phyloP scores from a whole-genome alignment of 2,113 vertebrate genomes.

The Gobio gobio region DNA sequence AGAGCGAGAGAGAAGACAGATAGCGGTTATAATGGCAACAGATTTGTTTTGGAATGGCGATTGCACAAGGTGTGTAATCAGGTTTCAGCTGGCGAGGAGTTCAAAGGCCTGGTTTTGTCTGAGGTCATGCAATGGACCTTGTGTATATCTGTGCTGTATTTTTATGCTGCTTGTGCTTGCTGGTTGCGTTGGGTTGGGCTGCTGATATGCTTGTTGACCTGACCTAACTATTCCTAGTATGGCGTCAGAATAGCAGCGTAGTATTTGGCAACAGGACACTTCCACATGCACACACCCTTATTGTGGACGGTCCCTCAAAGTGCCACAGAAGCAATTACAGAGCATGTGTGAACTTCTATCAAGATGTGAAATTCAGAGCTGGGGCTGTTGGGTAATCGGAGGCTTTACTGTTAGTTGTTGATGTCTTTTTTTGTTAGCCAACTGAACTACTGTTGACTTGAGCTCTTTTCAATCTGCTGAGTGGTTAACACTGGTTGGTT shows the following conservation, averaged over 20 bases:
- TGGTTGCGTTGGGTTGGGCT: background rate
- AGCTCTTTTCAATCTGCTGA: constrained; percentile 5
- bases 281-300: background rate
- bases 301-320: background rate
- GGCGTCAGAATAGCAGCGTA: constrained; percentile 28
- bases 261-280: constrained; percentile 3
- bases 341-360: constrained; percentile 51
- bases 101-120: constrained; percentile 37
- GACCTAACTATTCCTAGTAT: constrained; percentile 51
- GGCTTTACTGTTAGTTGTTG: constrained; percentile 1
- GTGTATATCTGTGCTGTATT: background rate
- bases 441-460: background rate
- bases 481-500: background rate
- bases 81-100: constrained; percentile 1
- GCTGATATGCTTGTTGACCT: constrained; percentile 35
- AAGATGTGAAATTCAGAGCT: constrained; percentile 45
- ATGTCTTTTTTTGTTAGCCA: constrained; percentile 3
- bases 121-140: background rate
- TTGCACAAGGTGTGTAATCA: constrained; percentile 47
- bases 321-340: constrained; percentile 39
- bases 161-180: background rate
- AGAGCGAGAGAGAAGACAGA: constrained; percentile 15
- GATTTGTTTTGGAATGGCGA: background rate
- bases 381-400: constrained; percentile 5
- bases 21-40: constrained; percentile 4